phyloP scores from a whole-genome alignment of 2,797 vertebrate genomes.

The Antrozous pallidus region DNA sequence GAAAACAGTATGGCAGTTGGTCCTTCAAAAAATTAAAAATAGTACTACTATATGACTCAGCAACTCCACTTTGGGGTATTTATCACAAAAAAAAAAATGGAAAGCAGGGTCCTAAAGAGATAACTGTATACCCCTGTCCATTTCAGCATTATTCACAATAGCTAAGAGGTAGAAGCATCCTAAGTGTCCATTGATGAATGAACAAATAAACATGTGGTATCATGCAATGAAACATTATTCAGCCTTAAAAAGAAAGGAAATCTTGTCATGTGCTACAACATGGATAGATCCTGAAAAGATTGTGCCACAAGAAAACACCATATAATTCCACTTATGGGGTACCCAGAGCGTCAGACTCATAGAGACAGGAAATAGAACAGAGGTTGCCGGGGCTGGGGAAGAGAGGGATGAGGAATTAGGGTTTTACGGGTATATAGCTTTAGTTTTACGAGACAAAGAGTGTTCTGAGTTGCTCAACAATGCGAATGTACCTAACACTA shows the following conservation, averaged over 20 bases:
- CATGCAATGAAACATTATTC: neutral
- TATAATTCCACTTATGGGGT: neutral
- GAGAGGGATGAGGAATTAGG: neutral
- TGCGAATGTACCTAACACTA: neutral
- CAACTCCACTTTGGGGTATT: neutral
- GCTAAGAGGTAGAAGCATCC: neutral
- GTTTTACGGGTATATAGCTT: neutral
- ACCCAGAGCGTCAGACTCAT: neutral
- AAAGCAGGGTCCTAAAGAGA: neutral
- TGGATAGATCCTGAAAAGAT: neutral
- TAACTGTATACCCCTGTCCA: neutral
- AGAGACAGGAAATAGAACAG: neutral
- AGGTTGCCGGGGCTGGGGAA: too few relatives aligned
- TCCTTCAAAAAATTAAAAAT: neutral
- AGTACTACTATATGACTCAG: neutral
- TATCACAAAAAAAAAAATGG: neutral
- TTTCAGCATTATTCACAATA: neutral
- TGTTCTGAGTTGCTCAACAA: neutral
- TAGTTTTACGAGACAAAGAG: neutral
- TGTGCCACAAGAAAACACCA: neutral
- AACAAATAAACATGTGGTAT: neutral
- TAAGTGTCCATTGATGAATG: neutral
- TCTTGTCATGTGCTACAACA: neutral
- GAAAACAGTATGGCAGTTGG: neutral
- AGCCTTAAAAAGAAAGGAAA: neutral